Conservation (phyloP, 2,888 invertebrate species). For the Tipula vernalis region DNA sequence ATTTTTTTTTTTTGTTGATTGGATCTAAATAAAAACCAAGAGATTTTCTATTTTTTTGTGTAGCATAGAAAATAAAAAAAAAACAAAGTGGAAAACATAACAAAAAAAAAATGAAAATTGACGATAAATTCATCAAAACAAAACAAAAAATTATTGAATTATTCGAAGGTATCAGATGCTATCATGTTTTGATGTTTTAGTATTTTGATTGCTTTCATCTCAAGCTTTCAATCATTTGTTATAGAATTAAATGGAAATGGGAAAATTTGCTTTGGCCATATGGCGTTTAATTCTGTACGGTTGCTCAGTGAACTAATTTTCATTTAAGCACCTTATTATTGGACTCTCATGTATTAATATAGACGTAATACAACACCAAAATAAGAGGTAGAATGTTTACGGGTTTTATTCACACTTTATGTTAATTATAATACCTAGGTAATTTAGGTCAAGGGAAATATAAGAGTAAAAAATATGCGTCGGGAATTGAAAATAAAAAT, state of each 20-base stretch:
- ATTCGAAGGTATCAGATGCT: background rate
- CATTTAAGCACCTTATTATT: too few species aligned
- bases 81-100: background rate
- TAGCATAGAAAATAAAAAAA: background rate
- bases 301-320: too few species aligned
- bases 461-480: too few species aligned
- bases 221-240: background rate
- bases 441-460: too few species aligned
- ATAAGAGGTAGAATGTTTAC: too few species aligned
- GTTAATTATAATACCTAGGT: too few species aligned
- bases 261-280: too few species aligned
- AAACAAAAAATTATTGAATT: background rate
- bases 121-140: background rate
- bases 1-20: background rate
- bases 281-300: too few species aligned
- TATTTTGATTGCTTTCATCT: background rate
- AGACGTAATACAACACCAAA: too few species aligned
- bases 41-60: background rate
- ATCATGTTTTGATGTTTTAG: background rate
- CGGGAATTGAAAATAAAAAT: too few species aligned
- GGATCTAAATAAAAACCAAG: background rate
- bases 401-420: too few species aligned
- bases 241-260: background rate
- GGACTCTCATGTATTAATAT: too few species aligned
- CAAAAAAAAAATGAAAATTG: background rate